phyloP scores from a whole-genome alignment of 2,888 invertebrate species.

The Lacanobia wlatinum region DNA sequence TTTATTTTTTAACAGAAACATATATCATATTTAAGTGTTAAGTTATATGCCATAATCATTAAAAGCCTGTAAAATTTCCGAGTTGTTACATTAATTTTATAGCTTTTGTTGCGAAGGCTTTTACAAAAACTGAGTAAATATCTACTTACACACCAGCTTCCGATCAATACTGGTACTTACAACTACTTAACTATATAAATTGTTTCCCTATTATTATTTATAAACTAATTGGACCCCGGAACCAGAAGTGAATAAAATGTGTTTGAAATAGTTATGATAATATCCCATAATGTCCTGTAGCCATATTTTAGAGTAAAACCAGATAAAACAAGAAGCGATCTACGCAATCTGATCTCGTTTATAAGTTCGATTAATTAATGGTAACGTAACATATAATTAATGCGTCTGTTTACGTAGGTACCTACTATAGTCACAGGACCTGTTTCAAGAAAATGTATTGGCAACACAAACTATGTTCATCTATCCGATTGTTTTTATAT shows the following conservation, averaged over 20 bases:
- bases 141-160: not conserved
- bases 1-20: not conserved
- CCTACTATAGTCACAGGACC: slow-evolving; percentile 36
- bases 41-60: slow-evolving; percentile 5
- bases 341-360: slow-evolving; percentile 47
- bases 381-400: slow-evolving; percentile 59
- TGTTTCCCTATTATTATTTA: not conserved
- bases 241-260: not conserved
- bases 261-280: not conserved
- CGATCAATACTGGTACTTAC: not conserved
- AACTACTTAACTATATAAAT: not conserved
- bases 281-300: too few relatives aligned
- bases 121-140: not conserved
- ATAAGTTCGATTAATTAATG: slow-evolving; percentile 57
- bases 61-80: slow-evolving; percentile 3
- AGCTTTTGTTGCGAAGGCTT: not conserved
- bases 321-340: slow-evolving; percentile 30
- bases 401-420: slow-evolving; percentile 19
- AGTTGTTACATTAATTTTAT: slow-evolving; percentile 12
- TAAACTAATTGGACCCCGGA: not conserved
- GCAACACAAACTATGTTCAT: slow-evolving; percentile 10
- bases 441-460: slow-evolving; percentile 48
- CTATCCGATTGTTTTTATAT: slow-evolving; percentile 29
- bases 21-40: slow-evolving; percentile 3
- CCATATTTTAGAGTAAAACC: slow-evolving; percentile 26